Evolutionary conservation across 2,888 invertebrate genomes (phyloP).

Genomic region (Erebia aethiops): DNA sequence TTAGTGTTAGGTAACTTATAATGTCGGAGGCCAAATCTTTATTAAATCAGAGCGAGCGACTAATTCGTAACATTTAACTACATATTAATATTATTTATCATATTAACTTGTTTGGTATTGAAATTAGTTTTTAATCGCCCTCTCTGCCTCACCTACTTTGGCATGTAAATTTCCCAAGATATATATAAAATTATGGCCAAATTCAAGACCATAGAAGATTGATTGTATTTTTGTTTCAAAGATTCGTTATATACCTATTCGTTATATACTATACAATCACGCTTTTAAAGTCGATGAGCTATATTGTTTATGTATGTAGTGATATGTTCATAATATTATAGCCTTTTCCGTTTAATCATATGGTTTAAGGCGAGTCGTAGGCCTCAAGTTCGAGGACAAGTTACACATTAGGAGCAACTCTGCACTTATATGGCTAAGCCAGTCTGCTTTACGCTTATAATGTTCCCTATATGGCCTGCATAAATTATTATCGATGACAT

Average conservation of each 20-base stretch:
- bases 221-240: neutral
- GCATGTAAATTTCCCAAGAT: too few relatives aligned
- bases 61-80: too few relatives aligned
- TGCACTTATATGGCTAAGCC: slow-evolving; percentile 43
- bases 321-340: neutral
- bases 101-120: too few relatives aligned
- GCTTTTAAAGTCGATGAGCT: neutral
- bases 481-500: slow-evolving; percentile 52
- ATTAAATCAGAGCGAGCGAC: too few relatives aligned
- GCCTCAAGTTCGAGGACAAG: slow-evolving; percentile 43
- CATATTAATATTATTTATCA: too few relatives aligned
- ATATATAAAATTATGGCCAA: too few relatives aligned
- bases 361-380: slow-evolving; percentile 29
- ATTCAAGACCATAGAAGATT: too few relatives aligned
- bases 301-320: neutral
- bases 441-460: slow-evolving; percentile 40
- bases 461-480: slow-evolving; percentile 47
- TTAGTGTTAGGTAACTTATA: too few relatives aligned
- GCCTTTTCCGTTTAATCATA: slow-evolving; percentile 1
- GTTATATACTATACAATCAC: too few relatives aligned
- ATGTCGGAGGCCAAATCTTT: too few relatives aligned
- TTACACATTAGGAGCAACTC: slow-evolving; percentile 41
- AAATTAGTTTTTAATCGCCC: too few relatives aligned
- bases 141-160: too few relatives aligned
- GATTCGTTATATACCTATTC: neutral